Evolutionary conservation across 2,888 invertebrate genomes (phyloP).

Genomic region (Drosophila formosana): DNA sequence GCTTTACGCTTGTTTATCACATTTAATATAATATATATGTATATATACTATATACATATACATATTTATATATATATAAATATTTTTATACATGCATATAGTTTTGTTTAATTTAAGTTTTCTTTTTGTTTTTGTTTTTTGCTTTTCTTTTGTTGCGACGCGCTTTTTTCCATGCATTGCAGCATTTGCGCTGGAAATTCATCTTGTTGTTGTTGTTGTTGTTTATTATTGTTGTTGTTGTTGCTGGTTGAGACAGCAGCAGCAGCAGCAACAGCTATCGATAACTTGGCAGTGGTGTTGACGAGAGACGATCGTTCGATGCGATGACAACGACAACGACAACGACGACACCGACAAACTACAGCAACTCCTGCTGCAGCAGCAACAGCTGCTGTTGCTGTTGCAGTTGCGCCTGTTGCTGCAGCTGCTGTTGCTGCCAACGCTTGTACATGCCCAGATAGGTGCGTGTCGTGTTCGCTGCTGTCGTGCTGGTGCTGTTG

Average conservation of each 20-base stretch:
- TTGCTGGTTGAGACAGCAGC: conserved; percentile 23
- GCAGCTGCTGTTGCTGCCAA: conserved; percentile 74
- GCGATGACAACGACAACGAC: neutral
- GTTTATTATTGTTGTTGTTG: conserved; percentile 27
- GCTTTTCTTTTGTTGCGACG: conserved; percentile 34
- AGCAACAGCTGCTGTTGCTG: conserved; percentile 70
- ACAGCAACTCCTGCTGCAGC: conserved; percentile 66
- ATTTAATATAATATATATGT: conserved; percentile 75
- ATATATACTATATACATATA: conserved; percentile 55
- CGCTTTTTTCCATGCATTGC: conserved; percentile 16
- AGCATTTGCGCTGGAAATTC: conserved; percentile 56
- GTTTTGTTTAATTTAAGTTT: conserved; percentile 63
- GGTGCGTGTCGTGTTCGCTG: conserved; percentile 49
- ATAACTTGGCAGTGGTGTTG: conserved; percentile 28
- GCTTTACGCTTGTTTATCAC: conserved; percentile 79
- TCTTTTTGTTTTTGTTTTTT: conserved; percentile 36
- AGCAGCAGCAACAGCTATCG: conserved; percentile 23
- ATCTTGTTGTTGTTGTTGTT: conserved; percentile 22
- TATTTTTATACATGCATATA: conserved; percentile 55
- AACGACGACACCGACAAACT: conserved; percentile 3
- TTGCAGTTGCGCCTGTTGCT: conserved; percentile 68
- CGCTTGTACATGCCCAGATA: conserved; percentile 73
- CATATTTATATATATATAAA: conserved; percentile 58
- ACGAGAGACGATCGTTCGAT: neutral
- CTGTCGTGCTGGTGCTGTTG: conserved; percentile 32